A percentile compares a stretch with the other conserved stretches of the same genome.
These are phyloP conservation scores for Troglohyphantes excavatus DNA, from an alignment of 2,888 invertebrate species.

Conservation along the genomic window DNA sequence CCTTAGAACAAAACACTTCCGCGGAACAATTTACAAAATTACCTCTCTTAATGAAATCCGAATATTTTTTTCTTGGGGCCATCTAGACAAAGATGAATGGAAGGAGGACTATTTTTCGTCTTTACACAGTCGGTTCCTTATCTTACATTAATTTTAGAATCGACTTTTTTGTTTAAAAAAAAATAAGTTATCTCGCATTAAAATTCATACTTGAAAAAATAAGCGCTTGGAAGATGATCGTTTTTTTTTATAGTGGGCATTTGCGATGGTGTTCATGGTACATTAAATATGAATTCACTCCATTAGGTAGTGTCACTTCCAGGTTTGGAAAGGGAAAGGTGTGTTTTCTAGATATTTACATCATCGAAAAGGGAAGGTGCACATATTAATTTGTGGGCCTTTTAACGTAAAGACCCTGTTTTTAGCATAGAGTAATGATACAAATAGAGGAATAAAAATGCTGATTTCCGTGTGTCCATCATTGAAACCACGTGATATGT, in stretches of 20 bases:
- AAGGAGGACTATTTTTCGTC: slow-evolving; percentile 24
- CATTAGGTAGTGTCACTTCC: slow-evolving; percentile 60
- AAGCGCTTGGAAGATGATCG: background rate
- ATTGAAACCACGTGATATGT: too few relatives aligned
- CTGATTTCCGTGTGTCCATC: too few relatives aligned
- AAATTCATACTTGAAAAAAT: slow-evolving; percentile 49
- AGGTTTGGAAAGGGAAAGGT: slow-evolving; percentile 27
- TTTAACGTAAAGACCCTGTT: too few relatives aligned
- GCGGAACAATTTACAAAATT: slow-evolving; percentile 60
- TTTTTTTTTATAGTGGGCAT: slow-evolving; percentile 10
- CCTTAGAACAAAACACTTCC: slow-evolving; percentile 15
- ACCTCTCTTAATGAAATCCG: slow-evolving; percentile 60
- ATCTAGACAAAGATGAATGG: slow-evolving; percentile 50
- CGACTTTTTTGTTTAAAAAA: too few relatives aligned
- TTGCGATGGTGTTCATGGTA: slow-evolving; percentile 25
- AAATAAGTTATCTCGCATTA: slow-evolving; percentile 53
- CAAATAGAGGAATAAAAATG: too few relatives aligned
- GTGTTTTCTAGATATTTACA: slow-evolving; percentile 27
- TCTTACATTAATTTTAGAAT: slow-evolving; percentile 18
- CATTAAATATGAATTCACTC: slow-evolving; percentile 51
- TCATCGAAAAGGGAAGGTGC: slow-evolving; percentile 16
- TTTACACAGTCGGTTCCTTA: background rate
- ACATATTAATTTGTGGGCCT: slow-evolving; percentile 19
- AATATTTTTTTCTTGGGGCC: background rate
- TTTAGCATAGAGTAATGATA: too few relatives aligned